Percentiles rank a stretch among this genome's conserved stretches.
These are phyloP conservation scores for Mimachlamys varia DNA, from an alignment of 2,888 invertebrate genomes.

Conservation along the genomic window DNA sequence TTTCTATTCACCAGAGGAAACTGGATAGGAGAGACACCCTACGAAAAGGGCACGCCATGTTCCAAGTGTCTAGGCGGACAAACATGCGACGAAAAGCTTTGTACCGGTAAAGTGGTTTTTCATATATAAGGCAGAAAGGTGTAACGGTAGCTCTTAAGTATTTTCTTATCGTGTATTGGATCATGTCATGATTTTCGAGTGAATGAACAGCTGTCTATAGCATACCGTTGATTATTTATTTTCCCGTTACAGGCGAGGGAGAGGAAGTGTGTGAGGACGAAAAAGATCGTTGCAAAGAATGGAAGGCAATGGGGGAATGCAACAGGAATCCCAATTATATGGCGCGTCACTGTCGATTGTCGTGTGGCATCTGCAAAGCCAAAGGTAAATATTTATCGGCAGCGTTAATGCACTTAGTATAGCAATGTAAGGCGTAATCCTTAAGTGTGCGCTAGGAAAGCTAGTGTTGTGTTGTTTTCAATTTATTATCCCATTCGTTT, in stretches of 20 bases:
- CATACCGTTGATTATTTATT: no score
- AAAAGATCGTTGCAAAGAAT: constrained; percentile 35
- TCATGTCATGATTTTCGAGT: no score
- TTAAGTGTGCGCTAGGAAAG: no score
- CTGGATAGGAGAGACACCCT: constrained; percentile 42
- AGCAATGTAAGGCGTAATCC: no score
- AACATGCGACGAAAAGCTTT: constrained; percentile 41
- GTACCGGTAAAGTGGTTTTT: constrained; percentile 39
- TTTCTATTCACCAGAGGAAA: constrained; percentile 41
- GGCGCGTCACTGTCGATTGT: constrained; percentile 43
- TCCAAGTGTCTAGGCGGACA: constrained; percentile 42
- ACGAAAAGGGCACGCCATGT: constrained; percentile 40
- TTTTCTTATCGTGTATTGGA: no score
- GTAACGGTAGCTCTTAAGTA: no score
- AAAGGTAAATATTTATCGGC: neutral
- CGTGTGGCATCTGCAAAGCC: constrained; percentile 42
- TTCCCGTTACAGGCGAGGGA: constrained; percentile 37
- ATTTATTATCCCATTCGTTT: no score
- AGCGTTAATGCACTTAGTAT: neutral
- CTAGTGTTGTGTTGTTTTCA: no score
- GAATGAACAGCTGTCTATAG: no score
- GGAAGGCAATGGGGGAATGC: constrained; percentile 43
- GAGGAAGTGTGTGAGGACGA: constrained; percentile 45
- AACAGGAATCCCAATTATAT: constrained; percentile 39
- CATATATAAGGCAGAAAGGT: no score